These are phyloP conservation scores for Cephus cinctus DNA, from an alignment of 1,140 invertebrate genomes.

Conservation along the genomic window DNA sequence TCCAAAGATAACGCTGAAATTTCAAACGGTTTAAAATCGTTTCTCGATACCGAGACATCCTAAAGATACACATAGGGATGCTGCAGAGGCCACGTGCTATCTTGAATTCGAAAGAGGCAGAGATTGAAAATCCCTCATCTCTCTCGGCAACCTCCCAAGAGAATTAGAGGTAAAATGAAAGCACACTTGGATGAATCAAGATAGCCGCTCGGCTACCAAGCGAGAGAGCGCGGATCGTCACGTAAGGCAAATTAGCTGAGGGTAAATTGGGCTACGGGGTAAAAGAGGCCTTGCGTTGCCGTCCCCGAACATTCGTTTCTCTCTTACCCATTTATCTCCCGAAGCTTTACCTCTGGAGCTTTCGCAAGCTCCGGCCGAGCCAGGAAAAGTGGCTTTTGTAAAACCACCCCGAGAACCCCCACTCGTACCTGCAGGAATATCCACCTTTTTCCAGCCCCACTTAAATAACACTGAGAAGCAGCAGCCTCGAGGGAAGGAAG, in stretches of 20 bases:
- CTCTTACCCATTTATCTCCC: slow-evolving; percentile 14
- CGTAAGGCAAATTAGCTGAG: slow-evolving; percentile 30
- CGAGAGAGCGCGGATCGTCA: slow-evolving; percentile 19
- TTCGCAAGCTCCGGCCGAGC: too few relatives aligned
- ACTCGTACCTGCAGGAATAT: too few relatives aligned
- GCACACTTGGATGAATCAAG: slow-evolving; percentile 21
- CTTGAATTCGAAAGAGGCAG: too few relatives aligned
- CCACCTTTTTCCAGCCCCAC: slow-evolving; percentile 1
- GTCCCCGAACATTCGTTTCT: slow-evolving; percentile 27
- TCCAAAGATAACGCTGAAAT: too few relatives aligned
- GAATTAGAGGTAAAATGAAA: slow-evolving; percentile 2
- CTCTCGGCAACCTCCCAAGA: too few relatives aligned
- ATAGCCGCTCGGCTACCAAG: slow-evolving; percentile 12
- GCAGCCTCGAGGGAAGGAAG: slow-evolving; percentile 11
- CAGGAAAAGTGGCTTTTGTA: too few relatives aligned
- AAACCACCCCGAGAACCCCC: too few relatives aligned
- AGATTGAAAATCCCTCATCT: too few relatives aligned
- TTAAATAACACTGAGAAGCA: slow-evolving; percentile 12
- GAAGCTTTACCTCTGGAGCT: slow-evolving; percentile 16
- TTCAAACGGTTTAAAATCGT: too few relatives aligned
- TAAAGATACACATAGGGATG: too few relatives aligned
- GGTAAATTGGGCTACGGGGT: slow-evolving; percentile 31
- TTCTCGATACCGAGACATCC: too few relatives aligned
- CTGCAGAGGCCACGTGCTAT: too few relatives aligned
- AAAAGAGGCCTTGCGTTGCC: slow-evolving; percentile 17